Percentiles rank a stretch among this genome's conserved stretches.
Conservation (phyloP, 1,140 invertebrate species). For the Phenacoccus solenopsis region DNA sequence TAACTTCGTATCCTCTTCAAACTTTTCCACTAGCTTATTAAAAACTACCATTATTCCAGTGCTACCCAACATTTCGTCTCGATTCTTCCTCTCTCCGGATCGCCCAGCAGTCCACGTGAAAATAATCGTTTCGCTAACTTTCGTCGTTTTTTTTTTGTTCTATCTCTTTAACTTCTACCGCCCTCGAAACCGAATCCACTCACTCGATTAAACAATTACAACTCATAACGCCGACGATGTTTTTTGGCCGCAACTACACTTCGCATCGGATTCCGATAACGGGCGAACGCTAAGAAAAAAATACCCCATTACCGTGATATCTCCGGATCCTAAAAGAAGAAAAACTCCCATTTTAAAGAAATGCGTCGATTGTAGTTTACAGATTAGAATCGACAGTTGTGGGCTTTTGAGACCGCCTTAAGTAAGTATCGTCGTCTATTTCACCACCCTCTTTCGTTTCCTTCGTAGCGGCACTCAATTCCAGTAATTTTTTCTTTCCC, state of each 20-base stretch:
- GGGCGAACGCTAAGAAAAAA: neutral
- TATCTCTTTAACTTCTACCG: too few species aligned
- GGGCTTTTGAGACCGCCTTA: neutral
- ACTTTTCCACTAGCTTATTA: neutral
- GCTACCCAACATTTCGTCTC: neutral
- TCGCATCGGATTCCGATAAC: neutral
- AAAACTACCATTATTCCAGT: neutral
- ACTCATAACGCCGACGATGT: neutral
- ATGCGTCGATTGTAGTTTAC: neutral
- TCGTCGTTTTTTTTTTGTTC: too few species aligned
- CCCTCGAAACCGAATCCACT: too few species aligned
- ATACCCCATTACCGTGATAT: neutral
- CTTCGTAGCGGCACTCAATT: neutral
- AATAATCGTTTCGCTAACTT: too few species aligned
- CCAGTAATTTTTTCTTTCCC: neutral
- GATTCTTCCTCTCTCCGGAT: neutral
- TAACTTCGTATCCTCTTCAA: neutral
- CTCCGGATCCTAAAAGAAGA: neutral
- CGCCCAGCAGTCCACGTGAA: neutral
- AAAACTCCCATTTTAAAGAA: neutral
- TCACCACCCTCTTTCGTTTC: neutral
- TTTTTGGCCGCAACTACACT: neutral
- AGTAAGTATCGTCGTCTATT: neutral
- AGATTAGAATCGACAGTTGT: slow-evolving; percentile 1
- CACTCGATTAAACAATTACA: neutral